These are phyloP conservation scores for Druceiella hillmani DNA, from an alignment of 2,888 invertebrate species.

Conservation along the genomic window DNA sequence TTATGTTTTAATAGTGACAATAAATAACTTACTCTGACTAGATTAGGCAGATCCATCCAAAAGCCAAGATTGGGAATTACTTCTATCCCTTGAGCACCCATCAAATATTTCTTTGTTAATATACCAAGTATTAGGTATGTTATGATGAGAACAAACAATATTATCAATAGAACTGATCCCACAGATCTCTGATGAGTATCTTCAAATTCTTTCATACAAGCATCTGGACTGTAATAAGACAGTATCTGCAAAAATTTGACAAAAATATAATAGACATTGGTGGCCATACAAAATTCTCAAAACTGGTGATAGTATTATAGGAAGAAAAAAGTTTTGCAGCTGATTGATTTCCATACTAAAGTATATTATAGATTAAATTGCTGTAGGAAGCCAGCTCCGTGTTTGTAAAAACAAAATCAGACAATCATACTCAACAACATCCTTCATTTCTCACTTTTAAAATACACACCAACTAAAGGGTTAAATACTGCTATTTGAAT, in stretches of 20 bases:
- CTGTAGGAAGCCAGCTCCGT: no score
- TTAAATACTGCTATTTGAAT: no score
- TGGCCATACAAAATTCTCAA: no score
- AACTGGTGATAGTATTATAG: no score
- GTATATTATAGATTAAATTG: no score
- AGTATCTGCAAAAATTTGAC: slow-evolving; percentile 39
- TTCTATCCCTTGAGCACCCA: slow-evolving; percentile 68
- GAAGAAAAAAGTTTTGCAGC: no score
- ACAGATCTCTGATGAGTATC: slow-evolving; percentile 46
- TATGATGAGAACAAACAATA: slow-evolving; percentile 53
- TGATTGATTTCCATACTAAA: no score
- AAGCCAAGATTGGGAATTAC: slow-evolving; percentile 69
- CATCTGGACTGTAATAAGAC: slow-evolving; percentile 44
- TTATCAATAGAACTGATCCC: slow-evolving; percentile 59
- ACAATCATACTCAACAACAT: no score
- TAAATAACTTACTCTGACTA: slow-evolving; percentile 55
- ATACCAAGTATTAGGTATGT: slow-evolving; percentile 64
- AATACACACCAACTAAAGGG: no score
- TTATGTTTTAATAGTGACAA: slow-evolving; percentile 3
- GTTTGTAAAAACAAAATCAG: no score
- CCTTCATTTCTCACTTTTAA: no score
- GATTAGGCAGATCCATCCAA: slow-evolving; percentile 64
- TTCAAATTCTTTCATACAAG: slow-evolving; percentile 41
- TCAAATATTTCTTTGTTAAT: slow-evolving; percentile 57
- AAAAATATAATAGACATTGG: no score